phyloP scores from a whole-genome alignment of 2,888 invertebrate species.

The Molanna angustata region DNA sequence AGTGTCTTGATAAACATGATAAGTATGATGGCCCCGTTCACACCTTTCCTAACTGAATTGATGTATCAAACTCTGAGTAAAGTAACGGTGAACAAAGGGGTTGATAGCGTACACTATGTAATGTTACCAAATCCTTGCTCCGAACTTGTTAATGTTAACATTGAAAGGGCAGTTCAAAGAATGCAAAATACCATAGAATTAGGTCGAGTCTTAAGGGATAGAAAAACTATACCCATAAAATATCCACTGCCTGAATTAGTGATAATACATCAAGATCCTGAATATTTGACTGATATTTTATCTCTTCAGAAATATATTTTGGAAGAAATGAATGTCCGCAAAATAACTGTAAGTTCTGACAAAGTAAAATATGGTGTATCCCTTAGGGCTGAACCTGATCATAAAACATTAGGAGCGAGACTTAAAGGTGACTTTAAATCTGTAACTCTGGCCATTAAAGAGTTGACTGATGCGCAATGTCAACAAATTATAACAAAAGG shows the following conservation, averaged over 20 bases:
- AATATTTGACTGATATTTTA: conserved; percentile 74
- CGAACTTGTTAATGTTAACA: conserved; percentile 73
- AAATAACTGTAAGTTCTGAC: conserved; percentile 80
- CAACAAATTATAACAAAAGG: conserved; percentile 71
- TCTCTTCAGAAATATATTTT: conserved; percentile 81
- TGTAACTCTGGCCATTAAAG: conserved; percentile 78
- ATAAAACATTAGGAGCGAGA: conserved; percentile 83
- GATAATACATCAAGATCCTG: conserved; percentile 84
- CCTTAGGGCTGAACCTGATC: conserved; percentile 91
- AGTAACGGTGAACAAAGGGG: conserved; percentile 54
- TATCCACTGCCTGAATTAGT: conserved; percentile 95
- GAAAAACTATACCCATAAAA: conserved; percentile 91
- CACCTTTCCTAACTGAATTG: conserved; percentile 92
- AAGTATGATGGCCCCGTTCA: conserved; percentile 95
- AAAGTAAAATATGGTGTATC: conserved; percentile 91
- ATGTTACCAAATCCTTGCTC: conserved; percentile 77
- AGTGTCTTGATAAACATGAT: conserved; percentile 86
- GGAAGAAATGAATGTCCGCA: conserved; percentile 90
- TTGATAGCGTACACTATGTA: conserved; percentile 87
- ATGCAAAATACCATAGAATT: conserved; percentile 97
- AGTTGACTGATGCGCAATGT: conserved; percentile 73
- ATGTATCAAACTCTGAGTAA: conserved; percentile 88
- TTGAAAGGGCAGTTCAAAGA: conserved; percentile 84
- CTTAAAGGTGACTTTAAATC: conserved; percentile 89
- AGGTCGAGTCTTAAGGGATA: conserved; percentile 88